A percentile compares a stretch with the other conserved stretches of the same genome.
Evolutionary conservation across 2,797 vertebrate species (phyloP).

Genomic region (Champsocephalus gunnari): DNA sequence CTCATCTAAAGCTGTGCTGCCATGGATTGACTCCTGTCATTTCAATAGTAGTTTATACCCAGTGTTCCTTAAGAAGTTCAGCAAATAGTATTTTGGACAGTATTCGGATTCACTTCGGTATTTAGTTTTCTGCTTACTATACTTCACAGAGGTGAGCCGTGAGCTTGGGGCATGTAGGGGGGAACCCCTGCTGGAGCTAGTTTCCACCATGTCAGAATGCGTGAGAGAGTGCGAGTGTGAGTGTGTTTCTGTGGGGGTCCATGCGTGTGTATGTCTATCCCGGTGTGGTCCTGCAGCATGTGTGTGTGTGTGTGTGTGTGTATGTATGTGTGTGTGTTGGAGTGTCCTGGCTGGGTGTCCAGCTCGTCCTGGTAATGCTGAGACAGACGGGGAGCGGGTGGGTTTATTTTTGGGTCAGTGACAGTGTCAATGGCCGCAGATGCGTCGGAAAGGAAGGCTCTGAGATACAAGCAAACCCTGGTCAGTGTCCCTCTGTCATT

Average conservation of each 20-base stretch:
- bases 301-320: constrained; percentile 28
- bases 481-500: constrained; percentile 79
- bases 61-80: constrained; percentile 2
- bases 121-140: background rate
- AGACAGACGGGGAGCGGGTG: constrained; percentile 72
- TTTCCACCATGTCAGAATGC: constrained; percentile 55
- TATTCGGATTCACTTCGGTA: background rate
- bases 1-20: background rate
- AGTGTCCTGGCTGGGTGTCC: constrained; percentile 57
- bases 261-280: constrained; percentile 15
- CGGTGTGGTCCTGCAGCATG: constrained; percentile 17
- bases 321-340: constrained; percentile 31
- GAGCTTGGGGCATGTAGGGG: background rate
- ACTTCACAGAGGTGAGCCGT: background rate
- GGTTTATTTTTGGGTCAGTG: constrained; percentile 85
- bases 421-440: constrained; percentile 89
- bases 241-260: constrained; percentile 18
- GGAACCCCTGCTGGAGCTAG: constrained; percentile 48
- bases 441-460: constrained; percentile 88
- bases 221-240: constrained; percentile 21
- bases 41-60: background rate
- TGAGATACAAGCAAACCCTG: constrained; percentile 91
- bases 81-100: background rate
- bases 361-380: constrained; percentile 76
- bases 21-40: background rate